phyloP scores from a whole-genome alignment of 2,888 invertebrate genomes.

The Pristionchus mayeri region DNA sequence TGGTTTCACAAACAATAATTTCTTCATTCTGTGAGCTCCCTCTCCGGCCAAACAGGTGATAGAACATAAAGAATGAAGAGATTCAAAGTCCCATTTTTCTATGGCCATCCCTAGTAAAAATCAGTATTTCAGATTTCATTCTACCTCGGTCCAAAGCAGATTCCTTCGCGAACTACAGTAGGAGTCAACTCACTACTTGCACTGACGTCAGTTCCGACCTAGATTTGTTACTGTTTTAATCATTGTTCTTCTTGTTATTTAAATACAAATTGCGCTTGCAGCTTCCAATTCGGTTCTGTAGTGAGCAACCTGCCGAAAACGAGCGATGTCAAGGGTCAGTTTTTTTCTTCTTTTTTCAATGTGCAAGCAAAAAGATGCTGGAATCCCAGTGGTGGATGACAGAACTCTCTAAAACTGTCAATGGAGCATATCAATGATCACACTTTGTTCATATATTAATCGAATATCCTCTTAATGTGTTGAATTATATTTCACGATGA shows the following conservation, averaged over 20 bases:
- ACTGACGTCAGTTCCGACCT: constrained; percentile 58
- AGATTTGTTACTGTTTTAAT: neutral
- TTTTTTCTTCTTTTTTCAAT: neutral
- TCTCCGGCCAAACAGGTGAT: too few species aligned
- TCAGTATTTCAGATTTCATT: constrained; percentile 69
- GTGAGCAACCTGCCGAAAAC: constrained; percentile 76
- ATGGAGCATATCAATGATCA: neutral
- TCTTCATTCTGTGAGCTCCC: too few species aligned
- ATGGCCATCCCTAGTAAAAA: too few species aligned
- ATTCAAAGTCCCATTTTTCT: too few species aligned
- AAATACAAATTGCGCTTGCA: constrained; percentile 51
- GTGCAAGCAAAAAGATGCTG: neutral
- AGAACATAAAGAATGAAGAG: too few species aligned
- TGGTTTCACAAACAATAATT: too few species aligned
- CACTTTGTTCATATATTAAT: too few species aligned
- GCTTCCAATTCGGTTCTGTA: constrained; percentile 75
- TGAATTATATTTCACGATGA: neutral
- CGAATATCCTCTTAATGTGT: too few species aligned
- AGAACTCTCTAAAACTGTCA: neutral
- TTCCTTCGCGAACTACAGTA: constrained; percentile 75
- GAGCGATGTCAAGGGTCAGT: constrained; percentile 71
- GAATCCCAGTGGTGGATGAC: neutral
- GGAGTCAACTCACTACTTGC: constrained; percentile 75
- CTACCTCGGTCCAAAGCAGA: constrained; percentile 74
- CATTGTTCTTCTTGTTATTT: neutral